These are phyloP conservation scores for Galendromus occidentalis DNA, from an alignment of 1,140 invertebrate genomes.

Conservation along the genomic window DNA sequence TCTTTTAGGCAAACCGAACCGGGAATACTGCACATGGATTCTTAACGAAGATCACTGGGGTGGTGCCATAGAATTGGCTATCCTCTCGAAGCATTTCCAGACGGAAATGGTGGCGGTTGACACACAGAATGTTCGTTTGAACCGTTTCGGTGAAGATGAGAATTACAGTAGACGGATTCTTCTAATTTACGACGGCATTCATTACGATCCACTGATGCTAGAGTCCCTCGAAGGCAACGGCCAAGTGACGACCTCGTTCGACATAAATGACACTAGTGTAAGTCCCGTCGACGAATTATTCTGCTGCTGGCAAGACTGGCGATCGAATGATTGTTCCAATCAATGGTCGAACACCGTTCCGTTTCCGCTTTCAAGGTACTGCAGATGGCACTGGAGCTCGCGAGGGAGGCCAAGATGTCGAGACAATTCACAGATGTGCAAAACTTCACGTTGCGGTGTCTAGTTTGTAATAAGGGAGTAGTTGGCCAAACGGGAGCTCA, in stretches of 20 bases:
- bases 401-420: slow-evolving; percentile 60
- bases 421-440: slow-evolving; percentile 72
- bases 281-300: too few relatives aligned
- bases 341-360: background rate
- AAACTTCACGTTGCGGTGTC: slow-evolving; percentile 61
- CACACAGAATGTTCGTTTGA: slow-evolving; percentile 66
- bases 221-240: slow-evolving; percentile 36
- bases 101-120: slow-evolving; percentile 85
- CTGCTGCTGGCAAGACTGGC: too few relatives aligned
- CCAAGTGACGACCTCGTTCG: background rate
- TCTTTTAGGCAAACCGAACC: slow-evolving; percentile 46
- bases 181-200: slow-evolving; percentile 82
- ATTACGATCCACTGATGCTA: slow-evolving; percentile 80
- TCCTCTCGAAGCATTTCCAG: slow-evolving; percentile 66
- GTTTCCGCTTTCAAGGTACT: slow-evolving; percentile 30
- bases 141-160: slow-evolving; percentile 80
- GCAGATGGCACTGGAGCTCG: slow-evolving; percentile 56
- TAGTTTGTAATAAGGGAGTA: slow-evolving; percentile 48
- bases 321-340: too few relatives aligned
- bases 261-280: too few relatives aligned
- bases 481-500: slow-evolving; percentile 57
- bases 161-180: slow-evolving; percentile 63
- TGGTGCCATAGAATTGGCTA: slow-evolving; percentile 76
- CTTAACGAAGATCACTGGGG: slow-evolving; percentile 53
- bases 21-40: slow-evolving; percentile 73